These are phyloP conservation scores for Telmatherina bonti DNA, from an alignment of 2,797 vertebrate species.

Conservation along the genomic window DNA sequence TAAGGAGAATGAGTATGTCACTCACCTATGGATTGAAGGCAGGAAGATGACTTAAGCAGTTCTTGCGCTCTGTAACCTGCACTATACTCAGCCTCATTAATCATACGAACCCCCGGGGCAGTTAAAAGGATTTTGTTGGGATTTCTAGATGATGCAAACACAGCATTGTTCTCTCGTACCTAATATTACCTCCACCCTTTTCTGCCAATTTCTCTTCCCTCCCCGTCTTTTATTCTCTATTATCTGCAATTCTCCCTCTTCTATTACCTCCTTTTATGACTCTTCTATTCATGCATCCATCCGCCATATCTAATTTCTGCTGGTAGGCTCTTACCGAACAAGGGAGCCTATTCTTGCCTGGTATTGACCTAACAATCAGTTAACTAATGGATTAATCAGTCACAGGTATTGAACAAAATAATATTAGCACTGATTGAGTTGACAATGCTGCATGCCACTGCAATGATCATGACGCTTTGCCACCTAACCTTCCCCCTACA, in stretches of 20 bases:
- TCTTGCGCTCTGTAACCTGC: conserved; percentile 48
- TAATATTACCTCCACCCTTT: conserved; percentile 66
- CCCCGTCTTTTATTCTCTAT: conserved; percentile 48
- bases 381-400: conserved; percentile 81
- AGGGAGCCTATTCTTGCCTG: conserved; percentile 81
- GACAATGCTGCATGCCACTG: conserved; percentile 69
- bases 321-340: conserved; percentile 78
- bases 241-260: conserved; percentile 29
- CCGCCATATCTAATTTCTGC: conserved; percentile 50
- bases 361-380: conserved; percentile 81
- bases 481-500: conserved; percentile 73
- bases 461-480: conserved; percentile 69
- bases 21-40: conserved; percentile 53
- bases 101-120: conserved; percentile 41
- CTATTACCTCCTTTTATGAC: conserved; percentile 35
- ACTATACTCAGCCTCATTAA: conserved; percentile 50
- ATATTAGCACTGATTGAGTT: conserved; percentile 61
- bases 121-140: conserved; percentile 51
- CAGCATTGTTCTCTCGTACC: conserved; percentile 61
- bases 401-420: conserved; percentile 69
- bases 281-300: conserved; percentile 50
- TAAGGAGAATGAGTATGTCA: conserved; percentile 60
- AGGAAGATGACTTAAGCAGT: conserved; percentile 45
- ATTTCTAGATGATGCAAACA: conserved; percentile 63
- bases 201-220: conserved; percentile 63